A percentile compares a stretch with the other conserved stretches of the same genome.
Conservation (phyloP, 1,140 invertebrate genomes). For the Calliphora vicina region DNA sequence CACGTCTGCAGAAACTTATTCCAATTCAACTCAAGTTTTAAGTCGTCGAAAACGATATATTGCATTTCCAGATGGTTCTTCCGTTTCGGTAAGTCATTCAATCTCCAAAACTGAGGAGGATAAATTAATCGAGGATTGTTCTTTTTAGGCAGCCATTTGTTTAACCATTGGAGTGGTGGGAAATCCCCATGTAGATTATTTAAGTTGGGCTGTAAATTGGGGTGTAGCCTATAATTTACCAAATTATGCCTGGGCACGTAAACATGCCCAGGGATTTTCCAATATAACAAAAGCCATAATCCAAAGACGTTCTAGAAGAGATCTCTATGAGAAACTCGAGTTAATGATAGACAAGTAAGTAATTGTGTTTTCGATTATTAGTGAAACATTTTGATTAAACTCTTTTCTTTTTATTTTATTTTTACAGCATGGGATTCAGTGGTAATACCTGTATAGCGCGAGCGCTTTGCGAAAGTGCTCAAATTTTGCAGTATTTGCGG, state of each 20-base stretch:
- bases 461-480: slow-evolving; percentile 75
- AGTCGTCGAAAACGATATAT: slow-evolving; percentile 58
- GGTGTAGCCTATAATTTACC: slow-evolving; percentile 79
- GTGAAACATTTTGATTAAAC: neutral
- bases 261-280: slow-evolving; percentile 62
- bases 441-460: slow-evolving; percentile 72
- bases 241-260: slow-evolving; percentile 70
- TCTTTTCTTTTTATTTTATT: neutral
- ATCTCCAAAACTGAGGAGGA: too few relatives aligned
- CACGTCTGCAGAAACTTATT: neutral
- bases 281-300: slow-evolving; percentile 62
- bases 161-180: slow-evolving; percentile 59
- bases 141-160: slow-evolving; percentile 55
- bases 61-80: slow-evolving; percentile 63
- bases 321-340: slow-evolving; percentile 75
- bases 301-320: slow-evolving; percentile 71
- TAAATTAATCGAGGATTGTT: neutral
- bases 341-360: slow-evolving; percentile 72
- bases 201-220: slow-evolving; percentile 70
- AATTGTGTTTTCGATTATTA: neutral
- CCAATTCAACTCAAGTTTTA: slow-evolving; percentile 35
- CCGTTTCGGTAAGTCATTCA: slow-evolving; percentile 57
- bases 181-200: slow-evolving; percentile 55
- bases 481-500: slow-evolving; percentile 66
- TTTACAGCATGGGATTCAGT: slow-evolving; percentile 72